Evolutionary conservation across 2,113 vertebrate genomes (phyloP), one percentile per base, ranked within the genome.

Genomic region (Pogona vitticeps): DNA sequence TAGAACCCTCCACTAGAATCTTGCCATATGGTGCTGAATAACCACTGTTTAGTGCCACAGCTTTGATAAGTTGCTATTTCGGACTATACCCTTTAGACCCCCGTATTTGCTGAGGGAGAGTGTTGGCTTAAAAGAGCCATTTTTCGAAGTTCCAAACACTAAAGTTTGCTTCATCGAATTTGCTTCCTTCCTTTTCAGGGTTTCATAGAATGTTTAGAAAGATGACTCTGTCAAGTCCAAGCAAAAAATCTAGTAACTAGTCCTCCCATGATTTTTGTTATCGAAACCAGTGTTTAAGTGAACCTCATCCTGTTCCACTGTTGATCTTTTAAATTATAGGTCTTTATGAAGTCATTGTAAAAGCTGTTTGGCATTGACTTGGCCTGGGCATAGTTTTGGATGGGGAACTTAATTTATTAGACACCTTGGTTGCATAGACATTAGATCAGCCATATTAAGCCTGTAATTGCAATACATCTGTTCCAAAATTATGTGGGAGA

Each of bases 341-440:
- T 0, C 0, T 26, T 80, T 4, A 1, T 9, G 0, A 71, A 56
- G 71, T 40, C 81, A 81, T 33, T 12, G n/a, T 59, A 70, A 36
- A 3, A n/a, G n/a, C 61, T 0, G 0, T 26, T 84, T 10, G 3
- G 0, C 82, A 90, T 70, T 76, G 6, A 42, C 36, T 67, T 76
- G 58, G 42, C 38, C 80, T 1, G 46, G 4, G 10, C 38, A 40
- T 28, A 31, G 71, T 31, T 42, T 2, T 3, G 83, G 14, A 31
- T 14, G 33, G 0, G 77, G 71, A 31, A 88, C 91, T 87, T 59
- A 92, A 94, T 92, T 68, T 88, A 93, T 86, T 79, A 86, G 61
- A 78, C 23, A 83, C 93, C 87, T 89, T 58, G 72, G 75, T 86
- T 63, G 86, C 76, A 70, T 42, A 88, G 88, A 83, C 82, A 88